Base-by-base conservation (phyloP, 2,113 vertebrate species). In the Oostethus manadensis region DNA sequence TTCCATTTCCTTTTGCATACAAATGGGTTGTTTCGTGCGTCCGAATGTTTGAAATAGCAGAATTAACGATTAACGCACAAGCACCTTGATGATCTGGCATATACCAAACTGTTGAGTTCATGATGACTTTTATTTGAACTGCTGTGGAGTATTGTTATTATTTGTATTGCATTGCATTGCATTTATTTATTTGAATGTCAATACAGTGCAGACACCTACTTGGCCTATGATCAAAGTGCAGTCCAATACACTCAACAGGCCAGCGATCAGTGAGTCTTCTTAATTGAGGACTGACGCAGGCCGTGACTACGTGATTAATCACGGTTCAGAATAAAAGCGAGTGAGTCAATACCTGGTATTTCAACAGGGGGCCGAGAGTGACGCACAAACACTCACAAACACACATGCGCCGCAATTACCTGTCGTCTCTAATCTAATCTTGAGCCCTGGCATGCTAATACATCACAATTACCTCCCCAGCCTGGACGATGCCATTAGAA, bases 381-480 rank as follows among this genome's bases (percentile, higher is more conserved):
- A 33, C 20, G 11, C 51, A 48, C 60, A 63, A 44, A 59, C 50
- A 43, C 23, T 18, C 10, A 42, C 40, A 60, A 47, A 65, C 55
- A 29, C 64, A n/a, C 13, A 64, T 38, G 58, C 51, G 42, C 62
- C 20, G 51, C 61, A 74, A 66, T 66, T 71, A 59, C 67, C 64
- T 63, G 78, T 70, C 75, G n/a, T 78, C 62, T 64, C 61, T 82
- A 80, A 83, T 76, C 76, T 80, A 79, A 86, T 86, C 68, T 68
- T 53, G 29, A 73, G 56, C 56, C 58, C 43, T 45, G 9, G 62
- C 76, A 69, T 80, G 70, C 73, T 78, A 84, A 82, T 86, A 77
- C 64, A 81, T 84, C 78, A 81, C 80, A 77, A 85, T 84, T 85
- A 88, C 67, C 76, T 42, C 55, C 58, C 69, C 71, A 76, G 71